Evolutionary conservation across 2,797 vertebrate genomes (phyloP), one percentile per base, ranked within the genome.

Genomic region (Ceryle rudis): DNA sequence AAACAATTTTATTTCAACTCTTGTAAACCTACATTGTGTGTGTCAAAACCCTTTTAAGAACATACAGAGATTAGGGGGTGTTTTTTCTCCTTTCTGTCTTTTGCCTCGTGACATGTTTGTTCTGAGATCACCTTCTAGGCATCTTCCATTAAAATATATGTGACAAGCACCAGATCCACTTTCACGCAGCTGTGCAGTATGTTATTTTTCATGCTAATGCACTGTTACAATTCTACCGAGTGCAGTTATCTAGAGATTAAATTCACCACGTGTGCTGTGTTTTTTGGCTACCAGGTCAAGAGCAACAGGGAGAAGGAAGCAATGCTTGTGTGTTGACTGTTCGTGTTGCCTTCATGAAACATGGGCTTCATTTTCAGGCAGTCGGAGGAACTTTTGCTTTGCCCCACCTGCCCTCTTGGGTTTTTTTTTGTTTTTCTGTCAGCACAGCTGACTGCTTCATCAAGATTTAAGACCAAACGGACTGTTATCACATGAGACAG

Each of bases 101-200:
- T 91, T 95, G 89, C 85, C 55, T 71, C 81, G 85, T 94, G 88
- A 78, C 94, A 90, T 94, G 85, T 93, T 96, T 97, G 90, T 84
- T 96, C 95, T 96, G 93, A 94, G 89, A 96, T 96, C 95, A 95
- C 96, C 95, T 97, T 96, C 93, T 91, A 96, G 93, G 95, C 95
- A 97, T 96, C 93, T 93, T 95, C 83, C 90, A 75, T 97, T 96
- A 95, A 94, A 97, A 96, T 75, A 87, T 62, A 95, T 93, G 92
- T 96, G 95, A 96, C 94, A 96, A 93, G 95, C 90, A 96, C 81
- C 96, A 96, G 95, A 95, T 97, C 91, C 92, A 77, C 78, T 95
- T 96, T 94, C 90, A 86, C 6, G 11, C 96, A 97, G 88, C 90
- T 95, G 93, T 94, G 93, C 95, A 84, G 93, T 82, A 25, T 93